Evolutionary conservation across 2,113 vertebrate species (phyloP).

Genomic region (Bubalus kerabau): DNA sequence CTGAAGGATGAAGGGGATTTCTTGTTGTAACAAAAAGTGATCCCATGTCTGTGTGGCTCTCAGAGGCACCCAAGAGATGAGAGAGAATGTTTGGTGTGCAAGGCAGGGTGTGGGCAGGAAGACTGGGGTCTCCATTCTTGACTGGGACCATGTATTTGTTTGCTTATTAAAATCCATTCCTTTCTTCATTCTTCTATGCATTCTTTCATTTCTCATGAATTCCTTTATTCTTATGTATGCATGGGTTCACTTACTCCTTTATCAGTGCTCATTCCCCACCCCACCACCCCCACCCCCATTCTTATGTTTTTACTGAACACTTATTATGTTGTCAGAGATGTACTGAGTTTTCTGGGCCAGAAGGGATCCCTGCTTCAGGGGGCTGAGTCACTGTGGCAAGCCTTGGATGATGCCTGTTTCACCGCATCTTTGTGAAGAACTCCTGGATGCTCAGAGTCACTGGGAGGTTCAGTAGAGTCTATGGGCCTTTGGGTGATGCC

Average conservation of each 20-base stretch:
- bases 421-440: not conserved
- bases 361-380: not conserved
- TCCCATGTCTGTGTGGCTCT: not conserved
- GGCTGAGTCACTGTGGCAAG: not conserved
- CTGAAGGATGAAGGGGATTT: not conserved
- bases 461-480: not conserved
- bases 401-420: not conserved
- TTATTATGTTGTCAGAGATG: not conserved
- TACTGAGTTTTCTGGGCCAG: not conserved
- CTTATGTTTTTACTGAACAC: not conserved
- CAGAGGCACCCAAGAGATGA: not conserved
- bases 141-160: not conserved
- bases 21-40: not conserved
- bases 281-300: rapidly evolving
- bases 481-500: not conserved
- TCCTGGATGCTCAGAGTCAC: not conserved
- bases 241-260: not conserved
- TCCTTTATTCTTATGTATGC: not conserved
- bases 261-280: not conserved
- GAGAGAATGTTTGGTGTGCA: not conserved
- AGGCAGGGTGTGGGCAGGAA: not conserved
- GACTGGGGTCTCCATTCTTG: not conserved
- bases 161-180: not conserved
- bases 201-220: not conserved
- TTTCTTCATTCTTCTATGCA: not conserved